Evolutionary conservation across 2,888 invertebrate species (phyloP), one percentile per base, ranked within the genome.

Genomic region (Dendrolimus pini): DNA sequence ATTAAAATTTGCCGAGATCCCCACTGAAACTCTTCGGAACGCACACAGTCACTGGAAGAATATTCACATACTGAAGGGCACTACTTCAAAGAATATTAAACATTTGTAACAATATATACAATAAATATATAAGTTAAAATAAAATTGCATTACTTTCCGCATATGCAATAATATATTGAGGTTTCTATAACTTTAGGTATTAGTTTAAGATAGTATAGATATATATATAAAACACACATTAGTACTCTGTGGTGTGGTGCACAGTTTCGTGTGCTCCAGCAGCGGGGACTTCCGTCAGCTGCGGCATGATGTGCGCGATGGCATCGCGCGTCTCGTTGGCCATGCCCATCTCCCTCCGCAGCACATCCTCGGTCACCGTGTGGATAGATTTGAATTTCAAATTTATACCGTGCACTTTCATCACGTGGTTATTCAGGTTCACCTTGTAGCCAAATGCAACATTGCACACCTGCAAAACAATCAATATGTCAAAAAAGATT

Each of bases 371-470:
- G 0, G 91, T 91, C 54, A 91, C 85, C 1, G 75, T 84, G 70
- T 91, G 89, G 57, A 91, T 90, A 1, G 90, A 89, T 66, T 91
- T 91, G 72, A 90, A 91, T 71, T 91, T 91, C 7, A 91, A 72
- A 65, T 90, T 91, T 61, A 91, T 79, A 6, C 90, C 90, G 68
- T 91, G 91, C 2, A 84, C 82, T 68, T 91, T 91, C 60, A 71
- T 80, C 58, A 90, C 91, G 63, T 91, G 91, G 67, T 91, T 91
- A 73, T 91, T 91, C 13, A 91, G 65, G 62, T 91, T 91, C 63
- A 91, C 91, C 65, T 91, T 91, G 71, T 91, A 91, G 66, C 91
- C 89, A 70, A 91, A 91, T 7, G 90, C 85, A 0, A 91, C 87
- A 62, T 85, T 89, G 77, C 91, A 91, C 41, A 91, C 87, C 91